Percentiles rank a stretch among this genome's conserved stretches.
Evolutionary conservation across 2,888 invertebrate genomes (phyloP).

Genomic region (Aethes cnicana): DNA sequence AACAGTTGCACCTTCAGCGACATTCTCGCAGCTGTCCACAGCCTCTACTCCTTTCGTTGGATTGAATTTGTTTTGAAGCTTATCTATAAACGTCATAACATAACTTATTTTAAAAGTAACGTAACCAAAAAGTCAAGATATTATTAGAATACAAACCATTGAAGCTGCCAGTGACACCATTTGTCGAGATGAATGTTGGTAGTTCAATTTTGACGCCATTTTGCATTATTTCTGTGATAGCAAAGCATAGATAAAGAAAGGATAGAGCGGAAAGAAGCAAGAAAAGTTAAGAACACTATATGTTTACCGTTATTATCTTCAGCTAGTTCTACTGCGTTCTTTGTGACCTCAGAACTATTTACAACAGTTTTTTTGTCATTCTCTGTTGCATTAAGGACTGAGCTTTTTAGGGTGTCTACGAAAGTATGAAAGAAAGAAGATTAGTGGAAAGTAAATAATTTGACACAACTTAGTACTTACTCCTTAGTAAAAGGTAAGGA

Average conservation of each 20-base stretch:
- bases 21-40: conserved; percentile 38
- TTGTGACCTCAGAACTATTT: conserved; percentile 35
- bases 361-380: conserved; percentile 35
- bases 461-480: conserved; percentile 52
- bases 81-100: conserved; percentile 44
- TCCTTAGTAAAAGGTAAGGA: no score
- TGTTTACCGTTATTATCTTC: conserved; percentile 38
- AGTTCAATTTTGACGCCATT: conserved; percentile 28
- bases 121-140: conserved; percentile 17
- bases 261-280: conserved; percentile 25
- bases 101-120: conserved; percentile 25
- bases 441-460: conserved; percentile 34
- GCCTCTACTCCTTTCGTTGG: conserved; percentile 38
- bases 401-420: conserved; percentile 54
- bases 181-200: conserved; percentile 27
- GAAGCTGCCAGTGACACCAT: conserved; percentile 30
- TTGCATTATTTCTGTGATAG: conserved; percentile 38
- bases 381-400: conserved; percentile 44
- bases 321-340: conserved; percentile 39
- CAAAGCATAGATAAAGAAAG: conserved; percentile 33
- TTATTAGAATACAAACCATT: conserved; percentile 38
- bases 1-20: conserved; percentile 47
- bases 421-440: conserved; percentile 35
- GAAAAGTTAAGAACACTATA: conserved; percentile 10
- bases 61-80: conserved; percentile 41